Evolutionary conservation across 2,113 vertebrate genomes (phyloP).

Genomic region (Mirounga angustirostris): DNA sequence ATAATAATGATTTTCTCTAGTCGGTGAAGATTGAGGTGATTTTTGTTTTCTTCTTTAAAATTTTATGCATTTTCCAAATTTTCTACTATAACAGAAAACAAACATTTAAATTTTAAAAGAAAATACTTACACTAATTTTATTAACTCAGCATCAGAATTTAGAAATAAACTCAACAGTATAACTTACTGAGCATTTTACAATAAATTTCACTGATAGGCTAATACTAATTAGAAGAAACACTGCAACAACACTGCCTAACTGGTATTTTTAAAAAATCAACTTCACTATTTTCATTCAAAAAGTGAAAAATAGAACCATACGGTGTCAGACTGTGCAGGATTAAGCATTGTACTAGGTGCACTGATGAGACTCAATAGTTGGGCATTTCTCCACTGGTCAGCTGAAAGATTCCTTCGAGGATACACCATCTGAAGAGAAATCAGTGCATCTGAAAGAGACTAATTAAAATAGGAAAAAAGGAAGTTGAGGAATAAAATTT

Average conservation of each 20-base stretch:
- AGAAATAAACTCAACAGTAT: neutral
- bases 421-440: constrained; percentile 99
- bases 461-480: constrained; percentile 78
- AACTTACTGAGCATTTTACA: constrained; percentile 31
- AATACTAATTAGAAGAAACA: constrained; percentile 34
- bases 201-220: neutral
- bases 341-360: constrained; percentile 99
- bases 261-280: neutral
- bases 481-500: neutral
- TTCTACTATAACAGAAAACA: constrained; percentile 35
- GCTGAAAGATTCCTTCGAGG: constrained; percentile 98
- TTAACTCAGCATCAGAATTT: neutral
- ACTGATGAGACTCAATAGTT: constrained; percentile 97
- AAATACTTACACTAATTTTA: neutral
- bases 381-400: constrained; percentile 99
- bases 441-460: constrained; percentile 97
- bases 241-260: neutral
- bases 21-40: neutral
- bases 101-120: constrained; percentile 37
- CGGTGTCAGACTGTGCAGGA: constrained; percentile 98
- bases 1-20: constrained; percentile 13
- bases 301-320: constrained; percentile 77
- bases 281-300: constrained; percentile 30
- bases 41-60: constrained; percentile 11
- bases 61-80: constrained; percentile 24